Base-by-base conservation (phyloP, 2,797 vertebrate genomes). In the Molothrus ater region DNA sequence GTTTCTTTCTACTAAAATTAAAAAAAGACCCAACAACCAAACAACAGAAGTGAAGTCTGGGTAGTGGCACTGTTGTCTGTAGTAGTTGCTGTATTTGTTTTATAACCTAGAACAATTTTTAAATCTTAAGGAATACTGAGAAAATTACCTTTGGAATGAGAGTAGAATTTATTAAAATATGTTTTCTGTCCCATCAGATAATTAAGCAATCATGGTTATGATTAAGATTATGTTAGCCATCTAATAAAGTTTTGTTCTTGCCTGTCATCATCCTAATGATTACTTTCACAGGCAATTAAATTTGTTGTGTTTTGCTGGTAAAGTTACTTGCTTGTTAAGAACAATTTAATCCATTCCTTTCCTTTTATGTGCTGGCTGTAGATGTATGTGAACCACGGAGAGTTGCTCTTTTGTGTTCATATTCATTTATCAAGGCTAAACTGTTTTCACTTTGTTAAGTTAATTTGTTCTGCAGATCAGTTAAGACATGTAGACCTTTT, bases 381-480 rank as follows among this genome's bases (percentile, higher is more conserved):
- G 70, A 73, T 81, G 40, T 73, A 34, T 8, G 45, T 71, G 88
- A 92, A 50, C 40, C 34, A n/a, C 8, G 48, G 47, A 76, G 91
- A 74, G 61, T 31, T 72, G 60, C 60, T 90, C 80, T 87, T 86
- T 92, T 87, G 81, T 96, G 80, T 73, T 89, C 5, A 0, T 66
- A 66, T 40, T 73, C 76, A 85, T 95, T 94, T 95, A 93, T 96
- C 92, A 95, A 70, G 48, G 60, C 68, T 91, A 88, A 96, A 85
- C 88, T 90, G 73, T 90, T 92, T 88, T 95, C 60, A 70, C 76
- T 90, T 93, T 43, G 76, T n/a, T 3, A 84, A 96, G 88, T 93
- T 94, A 73, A 90, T 95, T 94, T 84, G 80, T 92, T 95, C 82
- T 92, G 70, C 78, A 60, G 73, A 88, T 96, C 92, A 82, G 70